phyloP scores from a whole-genome alignment of 2,113 vertebrate genomes.

The Cariama cristata region DNA sequence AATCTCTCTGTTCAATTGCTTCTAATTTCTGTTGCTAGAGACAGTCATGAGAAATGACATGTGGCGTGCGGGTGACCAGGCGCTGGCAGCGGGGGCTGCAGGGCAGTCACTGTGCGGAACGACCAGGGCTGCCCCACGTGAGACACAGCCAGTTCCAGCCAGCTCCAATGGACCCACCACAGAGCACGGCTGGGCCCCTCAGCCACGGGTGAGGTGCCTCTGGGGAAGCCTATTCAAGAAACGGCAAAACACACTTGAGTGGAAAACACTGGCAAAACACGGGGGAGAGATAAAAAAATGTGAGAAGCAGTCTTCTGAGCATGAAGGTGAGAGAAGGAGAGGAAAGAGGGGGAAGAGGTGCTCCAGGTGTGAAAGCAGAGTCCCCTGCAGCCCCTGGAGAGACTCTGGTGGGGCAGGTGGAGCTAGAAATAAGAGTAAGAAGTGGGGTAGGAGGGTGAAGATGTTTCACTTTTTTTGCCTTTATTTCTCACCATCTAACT shows the following conservation, averaged over 20 bases:
- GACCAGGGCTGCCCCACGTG: rapidly evolving
- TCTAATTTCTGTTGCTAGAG: neutral
- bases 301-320: neutral
- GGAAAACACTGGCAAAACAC: neutral
- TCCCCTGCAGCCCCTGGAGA: neutral
- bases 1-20: no score
- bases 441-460: neutral
- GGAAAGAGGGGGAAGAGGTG: neutral
- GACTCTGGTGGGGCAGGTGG: neutral
- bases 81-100: neutral
- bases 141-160: rapidly evolving
- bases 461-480: neutral
- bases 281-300: neutral
- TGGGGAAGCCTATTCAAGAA: neutral
- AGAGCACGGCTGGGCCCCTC: no score
- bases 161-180: rapidly evolving
- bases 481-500: neutral
- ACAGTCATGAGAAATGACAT: no score
- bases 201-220: rapidly evolving
- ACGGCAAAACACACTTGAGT: neutral
- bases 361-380: neutral
- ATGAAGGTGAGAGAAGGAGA: neutral
- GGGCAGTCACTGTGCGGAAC: rapidly evolving
- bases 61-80: rapidly evolving
- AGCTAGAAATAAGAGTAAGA: neutral